phyloP scores from a whole-genome alignment of 2,888 invertebrate species.

The Hedychridium roseum region DNA sequence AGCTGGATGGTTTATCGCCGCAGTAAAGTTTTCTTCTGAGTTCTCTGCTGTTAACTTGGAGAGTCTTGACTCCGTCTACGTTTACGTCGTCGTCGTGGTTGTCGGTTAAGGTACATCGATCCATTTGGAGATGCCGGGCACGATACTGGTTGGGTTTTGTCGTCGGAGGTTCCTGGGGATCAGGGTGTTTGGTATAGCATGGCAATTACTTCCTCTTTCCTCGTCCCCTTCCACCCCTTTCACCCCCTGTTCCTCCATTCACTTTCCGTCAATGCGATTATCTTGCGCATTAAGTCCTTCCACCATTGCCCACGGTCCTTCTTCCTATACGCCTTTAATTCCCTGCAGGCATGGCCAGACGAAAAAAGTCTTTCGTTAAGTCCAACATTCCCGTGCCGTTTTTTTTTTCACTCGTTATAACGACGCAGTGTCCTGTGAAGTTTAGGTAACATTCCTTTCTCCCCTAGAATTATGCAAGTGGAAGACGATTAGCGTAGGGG shows the following conservation, averaged over 20 bases:
- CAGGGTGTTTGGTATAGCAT: neutral
- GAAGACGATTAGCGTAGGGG: too few relatives aligned
- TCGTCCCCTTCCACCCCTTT: conserved; percentile 4
- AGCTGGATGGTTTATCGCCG: too few relatives aligned
- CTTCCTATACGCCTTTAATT: neutral
- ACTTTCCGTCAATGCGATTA: conserved; percentile 29
- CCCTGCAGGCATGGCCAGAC: too few relatives aligned
- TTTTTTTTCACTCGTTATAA: too few relatives aligned
- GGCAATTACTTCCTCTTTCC: conserved; percentile 19
- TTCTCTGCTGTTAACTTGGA: too few relatives aligned
- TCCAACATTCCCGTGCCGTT: too few relatives aligned
- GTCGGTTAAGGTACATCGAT: conserved; percentile 10
- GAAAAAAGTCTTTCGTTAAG: too few relatives aligned
- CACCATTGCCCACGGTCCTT: neutral
- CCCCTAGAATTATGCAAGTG: too few relatives aligned
- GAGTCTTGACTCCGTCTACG: conserved; percentile 6
- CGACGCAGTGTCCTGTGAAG: too few relatives aligned
- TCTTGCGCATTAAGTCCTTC: conserved; percentile 23
- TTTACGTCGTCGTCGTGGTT: conserved; percentile 3
- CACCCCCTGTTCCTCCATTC: conserved; percentile 10
- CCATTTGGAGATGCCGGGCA: conserved; percentile 8
- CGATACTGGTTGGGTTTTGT: conserved; percentile 4
- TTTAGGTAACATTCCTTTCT: too few relatives aligned
- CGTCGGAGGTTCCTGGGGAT: neutral
- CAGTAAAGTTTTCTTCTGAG: too few relatives aligned